Percentiles rank a stretch among this genome's conserved stretches.
These are phyloP conservation scores for Drosophila nigromelanica DNA, from an alignment of 1,140 invertebrate genomes.

Conservation along the genomic window DNA sequence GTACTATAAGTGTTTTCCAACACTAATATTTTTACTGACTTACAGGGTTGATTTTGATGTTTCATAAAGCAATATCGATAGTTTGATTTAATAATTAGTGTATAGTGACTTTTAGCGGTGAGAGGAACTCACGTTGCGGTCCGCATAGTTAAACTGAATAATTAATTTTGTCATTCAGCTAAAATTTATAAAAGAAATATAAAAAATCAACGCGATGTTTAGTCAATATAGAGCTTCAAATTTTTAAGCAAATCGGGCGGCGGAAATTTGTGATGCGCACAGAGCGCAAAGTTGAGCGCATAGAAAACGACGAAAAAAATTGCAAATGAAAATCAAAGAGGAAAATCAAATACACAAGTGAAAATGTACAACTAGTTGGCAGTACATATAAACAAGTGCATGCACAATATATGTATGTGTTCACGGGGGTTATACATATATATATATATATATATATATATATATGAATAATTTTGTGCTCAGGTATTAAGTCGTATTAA, in stretches of 20 bases:
- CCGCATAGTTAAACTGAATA: conserved; percentile 34
- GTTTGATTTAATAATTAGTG: conserved; percentile 27
- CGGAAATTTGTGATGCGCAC: conserved; percentile 40
- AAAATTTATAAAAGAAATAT: conserved; percentile 10
- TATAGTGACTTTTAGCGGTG: conserved; percentile 51
- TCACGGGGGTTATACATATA: neutral
- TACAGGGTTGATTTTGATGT: conserved; percentile 6
- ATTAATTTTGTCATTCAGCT: conserved; percentile 22
- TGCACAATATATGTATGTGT: conserved; percentile 21
- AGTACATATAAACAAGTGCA: conserved; percentile 36
- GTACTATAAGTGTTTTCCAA: neutral
- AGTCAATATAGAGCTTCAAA: neutral
- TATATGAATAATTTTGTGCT: conserved; percentile 23
- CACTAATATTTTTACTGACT: neutral
- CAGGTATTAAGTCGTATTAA: conserved; percentile 17
- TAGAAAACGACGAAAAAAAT: conserved; percentile 37
- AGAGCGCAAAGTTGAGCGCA: conserved; percentile 38
- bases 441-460: conserved; percentile 3
- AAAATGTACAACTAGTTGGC: conserved; percentile 60
- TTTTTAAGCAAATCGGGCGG: conserved; percentile 17
- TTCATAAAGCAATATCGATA: conserved; percentile 15
- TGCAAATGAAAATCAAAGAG: conserved; percentile 48
- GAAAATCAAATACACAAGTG: conserved; percentile 61
- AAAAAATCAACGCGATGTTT: conserved; percentile 9
- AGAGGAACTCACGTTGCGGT: conserved; percentile 22